Evolutionary conservation across 1,140 invertebrate genomes (phyloP).

Genomic region (Cherax destructor): DNA sequence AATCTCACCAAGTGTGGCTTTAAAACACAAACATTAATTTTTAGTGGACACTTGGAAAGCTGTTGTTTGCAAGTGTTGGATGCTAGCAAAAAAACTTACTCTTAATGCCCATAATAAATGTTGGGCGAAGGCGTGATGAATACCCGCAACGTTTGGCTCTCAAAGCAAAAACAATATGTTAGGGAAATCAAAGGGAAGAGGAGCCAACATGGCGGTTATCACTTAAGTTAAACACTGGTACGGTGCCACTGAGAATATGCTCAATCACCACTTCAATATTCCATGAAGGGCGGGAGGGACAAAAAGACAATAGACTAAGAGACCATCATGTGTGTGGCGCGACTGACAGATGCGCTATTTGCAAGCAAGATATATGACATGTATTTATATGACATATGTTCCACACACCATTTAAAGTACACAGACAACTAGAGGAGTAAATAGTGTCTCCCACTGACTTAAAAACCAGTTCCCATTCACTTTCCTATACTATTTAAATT

Average conservation of each 20-base stretch:
- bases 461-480: no score
- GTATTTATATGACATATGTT: no score
- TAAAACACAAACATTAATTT: background rate
- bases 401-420: no score
- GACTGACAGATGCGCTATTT: background rate
- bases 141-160: background rate
- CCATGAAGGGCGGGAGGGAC: no score
- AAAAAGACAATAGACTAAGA: background rate
- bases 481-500: no score
- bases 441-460: no score
- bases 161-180: background rate
- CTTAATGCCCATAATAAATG: background rate
- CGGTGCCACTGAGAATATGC: background rate
- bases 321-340: background rate
- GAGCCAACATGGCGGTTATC: background rate
- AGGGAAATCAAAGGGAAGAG: constrained; percentile 5
- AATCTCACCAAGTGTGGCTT: background rate
- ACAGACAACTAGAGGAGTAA: no score
- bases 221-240: background rate
- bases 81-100: background rate
- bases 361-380: no score
- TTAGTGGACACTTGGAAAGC: background rate
- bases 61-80: background rate
- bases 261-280: background rate
- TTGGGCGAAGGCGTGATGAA: background rate